phyloP scores from a whole-genome alignment of 2,113 vertebrate species.

The Dromaius novaehollandiae region DNA sequence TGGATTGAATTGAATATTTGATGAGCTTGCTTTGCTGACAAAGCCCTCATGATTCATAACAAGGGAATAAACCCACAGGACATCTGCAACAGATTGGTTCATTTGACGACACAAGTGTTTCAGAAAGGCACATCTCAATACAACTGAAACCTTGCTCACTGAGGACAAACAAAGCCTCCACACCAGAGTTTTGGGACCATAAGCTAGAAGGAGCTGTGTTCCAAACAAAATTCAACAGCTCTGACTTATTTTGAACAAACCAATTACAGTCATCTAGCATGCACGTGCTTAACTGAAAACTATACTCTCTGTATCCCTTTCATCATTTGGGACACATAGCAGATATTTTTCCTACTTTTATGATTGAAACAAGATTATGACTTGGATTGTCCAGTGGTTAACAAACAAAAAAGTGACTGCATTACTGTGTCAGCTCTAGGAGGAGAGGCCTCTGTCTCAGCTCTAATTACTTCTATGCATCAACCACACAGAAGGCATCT shows the following conservation, averaged over 20 bases:
- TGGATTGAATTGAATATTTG: background rate
- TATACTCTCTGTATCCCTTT: background rate
- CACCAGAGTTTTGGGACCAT: background rate
- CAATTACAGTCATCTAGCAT: background rate
- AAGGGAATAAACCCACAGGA: conserved; percentile 5
- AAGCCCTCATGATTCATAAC: conserved; percentile 30
- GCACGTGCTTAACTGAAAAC: background rate
- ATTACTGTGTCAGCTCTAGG: background rate
- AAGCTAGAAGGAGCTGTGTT: background rate
- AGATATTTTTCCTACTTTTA: background rate
- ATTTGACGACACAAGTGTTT: conserved; percentile 17
- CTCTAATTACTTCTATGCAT: background rate
- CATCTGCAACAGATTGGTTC: conserved; percentile 20
- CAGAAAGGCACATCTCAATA: background rate
- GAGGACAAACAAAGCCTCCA: background rate
- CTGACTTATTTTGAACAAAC: background rate
- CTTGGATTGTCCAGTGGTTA: background rate
- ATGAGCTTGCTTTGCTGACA: conserved; percentile 12
- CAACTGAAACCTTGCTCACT: conserved; percentile 14
- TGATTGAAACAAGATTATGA: background rate
- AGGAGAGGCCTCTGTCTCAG: conserved; percentile 10
- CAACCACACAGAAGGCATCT: background rate
- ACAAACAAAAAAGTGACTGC: background rate
- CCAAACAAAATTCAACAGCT: conserved; percentile 14
- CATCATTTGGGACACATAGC: background rate